A percentile compares a stretch with the other conserved stretches of the same genome.
phyloP scores from a whole-genome alignment of 2,888 invertebrate genomes.

The Trissolcus brochymenae region DNA sequence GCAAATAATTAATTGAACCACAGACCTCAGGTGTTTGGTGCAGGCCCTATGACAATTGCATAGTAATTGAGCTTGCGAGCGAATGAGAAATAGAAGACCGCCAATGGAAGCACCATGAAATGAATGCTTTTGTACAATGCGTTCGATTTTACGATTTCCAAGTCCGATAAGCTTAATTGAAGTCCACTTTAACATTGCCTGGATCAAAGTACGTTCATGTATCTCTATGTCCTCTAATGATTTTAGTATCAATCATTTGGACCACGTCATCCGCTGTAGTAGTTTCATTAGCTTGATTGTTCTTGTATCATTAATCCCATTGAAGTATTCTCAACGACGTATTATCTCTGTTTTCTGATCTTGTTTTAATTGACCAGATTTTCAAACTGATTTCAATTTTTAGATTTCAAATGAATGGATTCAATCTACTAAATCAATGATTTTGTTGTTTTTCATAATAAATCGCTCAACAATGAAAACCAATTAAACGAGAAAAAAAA shows the following conservation, averaged over 20 bases:
- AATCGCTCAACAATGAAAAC: no score
- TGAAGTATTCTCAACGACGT: constrained; percentile 7
- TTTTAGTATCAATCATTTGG: constrained; percentile 37
- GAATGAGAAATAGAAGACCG: constrained; percentile 33
- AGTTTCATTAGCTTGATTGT: constrained; percentile 41
- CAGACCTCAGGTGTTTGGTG: constrained; percentile 43
- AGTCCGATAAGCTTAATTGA: constrained; percentile 47
- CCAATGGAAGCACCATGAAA: constrained; percentile 23
- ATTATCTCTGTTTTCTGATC: constrained; percentile 6
- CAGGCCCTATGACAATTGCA: constrained; percentile 45
- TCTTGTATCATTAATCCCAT: constrained; percentile 39
- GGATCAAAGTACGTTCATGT: constrained; percentile 48
- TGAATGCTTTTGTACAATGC: constrained; percentile 27
- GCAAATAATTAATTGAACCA: constrained; percentile 55
- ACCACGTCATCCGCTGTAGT: constrained; percentile 10
- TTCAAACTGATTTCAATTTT: constrained; percentile 4
- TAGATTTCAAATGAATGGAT: no score
- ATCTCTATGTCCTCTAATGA: constrained; percentile 31
- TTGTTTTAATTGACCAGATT: constrained; percentile 4
- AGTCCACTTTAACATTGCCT: constrained; percentile 41
- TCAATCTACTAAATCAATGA: background rate
- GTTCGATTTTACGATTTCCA: constrained; percentile 48
- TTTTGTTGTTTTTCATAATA: no score
- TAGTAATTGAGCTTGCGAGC: constrained; percentile 44
- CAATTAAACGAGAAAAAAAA: no score